Evolutionary conservation across 2,888 invertebrate genomes (phyloP).

Genomic region (Idaea straminata): DNA sequence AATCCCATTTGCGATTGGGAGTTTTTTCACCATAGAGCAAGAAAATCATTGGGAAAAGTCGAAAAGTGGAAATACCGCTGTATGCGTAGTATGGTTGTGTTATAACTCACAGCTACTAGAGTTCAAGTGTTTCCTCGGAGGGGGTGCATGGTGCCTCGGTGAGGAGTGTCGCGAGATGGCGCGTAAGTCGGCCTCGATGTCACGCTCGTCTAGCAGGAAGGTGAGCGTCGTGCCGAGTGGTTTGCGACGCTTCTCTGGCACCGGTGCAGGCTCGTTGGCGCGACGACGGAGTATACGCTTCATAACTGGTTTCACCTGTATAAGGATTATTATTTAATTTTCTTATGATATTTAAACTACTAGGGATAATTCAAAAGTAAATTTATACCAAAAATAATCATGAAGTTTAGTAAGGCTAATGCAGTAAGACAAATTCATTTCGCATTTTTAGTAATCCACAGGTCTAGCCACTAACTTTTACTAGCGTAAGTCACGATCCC

Average conservation of each 20-base stretch:
- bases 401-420: no score
- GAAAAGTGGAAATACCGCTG: no score
- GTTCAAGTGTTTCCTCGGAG: conserved; percentile 61
- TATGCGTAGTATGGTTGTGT: no score
- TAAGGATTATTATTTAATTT: no score
- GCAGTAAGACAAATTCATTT: no score
- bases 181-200: conserved; percentile 92
- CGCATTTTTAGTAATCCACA: no score
- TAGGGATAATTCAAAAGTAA: no score
- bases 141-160: conserved; percentile 43
- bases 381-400: no score
- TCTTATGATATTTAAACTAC: no score
- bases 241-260: conserved; percentile 92
- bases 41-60: no score
- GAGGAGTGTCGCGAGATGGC: conserved; percentile 82
- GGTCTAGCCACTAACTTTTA: not conserved
- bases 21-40: no score
- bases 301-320: conserved; percentile 94
- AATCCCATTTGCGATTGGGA: no score
- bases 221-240: conserved; percentile 92
- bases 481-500: not conserved
- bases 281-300: conserved; percentile 94
- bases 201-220: conserved; percentile 92
- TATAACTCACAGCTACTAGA: conserved; percentile 54
- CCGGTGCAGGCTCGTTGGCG: conserved; percentile 96